A percentile compares a stretch with the other conserved stretches of the same genome.
phyloP scores from a whole-genome alignment of 2,113 vertebrate species.

The Aegotheles bennettii region DNA sequence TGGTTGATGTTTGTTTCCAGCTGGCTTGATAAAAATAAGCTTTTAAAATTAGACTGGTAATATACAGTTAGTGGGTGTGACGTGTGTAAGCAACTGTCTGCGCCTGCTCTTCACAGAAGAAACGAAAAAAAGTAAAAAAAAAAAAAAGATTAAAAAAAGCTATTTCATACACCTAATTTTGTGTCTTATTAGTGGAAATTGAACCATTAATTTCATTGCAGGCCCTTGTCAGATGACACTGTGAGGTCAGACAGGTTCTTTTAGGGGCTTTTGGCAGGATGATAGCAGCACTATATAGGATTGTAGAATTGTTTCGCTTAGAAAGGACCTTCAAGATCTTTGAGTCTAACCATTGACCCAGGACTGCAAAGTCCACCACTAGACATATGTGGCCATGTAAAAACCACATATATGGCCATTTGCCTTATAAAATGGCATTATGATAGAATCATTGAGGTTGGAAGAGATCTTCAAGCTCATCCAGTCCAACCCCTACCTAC shows the following conservation, averaged over 20 bases:
- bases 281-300: rapidly evolving
- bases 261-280: neutral
- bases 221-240: rapidly evolving
- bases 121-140: neutral
- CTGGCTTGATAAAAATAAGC: constrained; percentile 14
- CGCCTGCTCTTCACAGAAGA: neutral
- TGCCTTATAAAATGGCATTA: too few species aligned
- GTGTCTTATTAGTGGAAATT: neutral
- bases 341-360: too few species aligned
- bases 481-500: too few species aligned
- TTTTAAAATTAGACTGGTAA: constrained; percentile 27
- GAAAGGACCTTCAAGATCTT: too few species aligned
- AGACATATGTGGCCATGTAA: too few species aligned
- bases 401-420: too few species aligned
- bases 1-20: neutral
- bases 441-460: too few species aligned
- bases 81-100: neutral
- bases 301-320: too few species aligned
- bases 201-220: neutral
- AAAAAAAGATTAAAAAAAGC: neutral
- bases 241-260: neutral
- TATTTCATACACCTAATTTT: neutral
- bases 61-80: neutral
- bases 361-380: too few species aligned
- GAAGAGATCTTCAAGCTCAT: too few species aligned